Conservation (phyloP, 2,888 invertebrate genomes). For the Cactoblastis cactorum region DNA sequence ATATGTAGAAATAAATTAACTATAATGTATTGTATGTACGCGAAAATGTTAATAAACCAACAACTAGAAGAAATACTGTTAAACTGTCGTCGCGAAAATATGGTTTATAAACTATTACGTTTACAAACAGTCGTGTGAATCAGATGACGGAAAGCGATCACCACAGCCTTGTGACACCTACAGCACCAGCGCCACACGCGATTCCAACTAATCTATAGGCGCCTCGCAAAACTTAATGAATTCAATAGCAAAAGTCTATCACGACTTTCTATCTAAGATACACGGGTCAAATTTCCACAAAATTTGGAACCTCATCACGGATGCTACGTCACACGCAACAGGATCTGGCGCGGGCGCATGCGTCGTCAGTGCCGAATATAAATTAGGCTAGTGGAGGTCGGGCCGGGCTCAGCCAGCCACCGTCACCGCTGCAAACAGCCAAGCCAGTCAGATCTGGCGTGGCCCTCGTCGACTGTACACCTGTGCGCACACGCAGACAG, state of each 20-base stretch:
- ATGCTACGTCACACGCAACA: constrained; percentile 31
- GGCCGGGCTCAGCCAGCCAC: constrained; percentile 30
- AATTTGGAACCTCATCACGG: constrained; percentile 25
- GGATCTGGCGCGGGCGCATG: constrained; percentile 37
- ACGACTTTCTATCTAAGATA: neutral
- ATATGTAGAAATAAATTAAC: too few relatives aligned
- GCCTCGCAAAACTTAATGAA: too few relatives aligned
- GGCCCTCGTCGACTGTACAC: constrained; percentile 65
- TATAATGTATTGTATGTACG: too few relatives aligned
- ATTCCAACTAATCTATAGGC: too few relatives aligned
- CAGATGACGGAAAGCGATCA: too few relatives aligned
- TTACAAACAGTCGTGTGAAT: too few relatives aligned
- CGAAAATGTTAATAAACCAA: too few relatives aligned
- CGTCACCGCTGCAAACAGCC: constrained; percentile 26
- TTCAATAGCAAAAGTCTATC: neutral
- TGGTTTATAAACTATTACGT: too few relatives aligned
- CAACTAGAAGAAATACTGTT: too few relatives aligned
- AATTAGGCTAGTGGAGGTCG: constrained; percentile 47
- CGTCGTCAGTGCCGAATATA: constrained; percentile 44
- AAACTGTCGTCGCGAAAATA: too few relatives aligned
- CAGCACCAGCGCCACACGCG: too few relatives aligned
- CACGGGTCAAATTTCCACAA: constrained; percentile 23
- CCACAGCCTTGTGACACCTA: too few relatives aligned
- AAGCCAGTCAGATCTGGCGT: constrained; percentile 59
- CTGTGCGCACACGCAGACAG: constrained; percentile 52